Percentiles rank a stretch among this genome's conserved stretches.
Conservation (phyloP, 2,888 invertebrate genomes). For the Agrochola lota region DNA sequence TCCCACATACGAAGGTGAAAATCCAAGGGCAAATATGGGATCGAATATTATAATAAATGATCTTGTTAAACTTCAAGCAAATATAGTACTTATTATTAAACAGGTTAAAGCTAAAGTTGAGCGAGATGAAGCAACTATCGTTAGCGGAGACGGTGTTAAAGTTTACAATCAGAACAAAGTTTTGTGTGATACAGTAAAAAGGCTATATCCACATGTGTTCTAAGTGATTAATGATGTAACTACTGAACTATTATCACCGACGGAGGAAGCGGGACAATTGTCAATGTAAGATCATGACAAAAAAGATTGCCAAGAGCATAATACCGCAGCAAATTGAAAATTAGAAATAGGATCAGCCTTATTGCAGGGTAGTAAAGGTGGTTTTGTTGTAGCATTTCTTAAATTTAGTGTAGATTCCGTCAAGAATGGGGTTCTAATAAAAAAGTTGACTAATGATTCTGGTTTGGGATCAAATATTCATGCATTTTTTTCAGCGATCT, state of each 20-base stretch:
- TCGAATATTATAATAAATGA: conserved; percentile 85
- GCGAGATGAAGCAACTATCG: conserved; percentile 70
- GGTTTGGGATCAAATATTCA: conserved; percentile 90
- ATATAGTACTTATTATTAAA: conserved; percentile 67
- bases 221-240: conserved; percentile 87
- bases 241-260: conserved; percentile 85
- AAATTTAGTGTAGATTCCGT: conserved; percentile 12
- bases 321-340: conserved; percentile 28
- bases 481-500: conserved; percentile 81
- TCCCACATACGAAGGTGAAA: conserved; percentile 90
- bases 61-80: conserved; percentile 63
- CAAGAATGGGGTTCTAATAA: conserved; percentile 71
- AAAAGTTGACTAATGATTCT: conserved; percentile 90
- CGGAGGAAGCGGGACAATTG: conserved; percentile 84
- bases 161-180: conserved; percentile 85
- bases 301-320: conserved; percentile 67
- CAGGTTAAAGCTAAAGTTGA: conserved; percentile 66
- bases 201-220: conserved; percentile 85
- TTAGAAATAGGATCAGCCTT: conserved; percentile 34
- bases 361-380: conserved; percentile 67
- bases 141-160: conserved; percentile 80
- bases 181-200: conserved; percentile 84
- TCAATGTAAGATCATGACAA: conserved; percentile 80
- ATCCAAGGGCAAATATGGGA: conserved; percentile 88
- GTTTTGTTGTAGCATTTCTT: conserved; percentile 46